Evolutionary conservation across 2,113 vertebrate genomes (phyloP).

Genomic region (Scopus umbretta): DNA sequence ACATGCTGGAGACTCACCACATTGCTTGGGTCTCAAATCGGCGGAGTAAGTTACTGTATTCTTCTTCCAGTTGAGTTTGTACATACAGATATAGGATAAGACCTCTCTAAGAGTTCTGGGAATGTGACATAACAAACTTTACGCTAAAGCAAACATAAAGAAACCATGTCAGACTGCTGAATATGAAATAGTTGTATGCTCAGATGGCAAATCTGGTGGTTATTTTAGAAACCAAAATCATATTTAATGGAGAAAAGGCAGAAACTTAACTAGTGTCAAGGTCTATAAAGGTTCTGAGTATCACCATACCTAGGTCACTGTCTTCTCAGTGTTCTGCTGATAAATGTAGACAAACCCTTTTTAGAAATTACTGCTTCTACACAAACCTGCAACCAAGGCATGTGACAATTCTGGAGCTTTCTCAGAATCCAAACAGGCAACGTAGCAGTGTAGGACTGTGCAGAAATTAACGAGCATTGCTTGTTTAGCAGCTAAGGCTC

Average conservation of each 20-base stretch:
- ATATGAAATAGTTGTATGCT: not conserved
- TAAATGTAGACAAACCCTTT: not conserved
- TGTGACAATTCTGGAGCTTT: not conserved
- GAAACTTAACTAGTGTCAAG: not conserved
- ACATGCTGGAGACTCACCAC: not conserved
- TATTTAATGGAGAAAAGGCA: not conserved
- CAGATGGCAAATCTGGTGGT: not conserved
- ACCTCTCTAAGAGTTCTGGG: not conserved
- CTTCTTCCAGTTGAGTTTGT: not conserved
- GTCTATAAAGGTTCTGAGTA: not conserved
- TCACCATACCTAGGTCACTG: not conserved
- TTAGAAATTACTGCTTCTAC: not conserved
- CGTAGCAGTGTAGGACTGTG: not conserved
- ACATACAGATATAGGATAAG: not conserved
- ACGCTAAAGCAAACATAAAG: not conserved
- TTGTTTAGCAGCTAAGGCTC: not conserved
- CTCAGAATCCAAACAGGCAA: not conserved
- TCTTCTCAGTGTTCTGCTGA: not conserved
- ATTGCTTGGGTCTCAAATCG: not conserved
- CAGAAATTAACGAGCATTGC: fast-evolving
- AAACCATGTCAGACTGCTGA: not conserved
- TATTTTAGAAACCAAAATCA: not conserved
- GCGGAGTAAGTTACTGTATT: not conserved
- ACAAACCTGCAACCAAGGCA: not conserved
- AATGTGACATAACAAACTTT: not conserved